Conservation (phyloP, 2,113 vertebrate genomes). For the Xenotilapia caudafasciata region DNA sequence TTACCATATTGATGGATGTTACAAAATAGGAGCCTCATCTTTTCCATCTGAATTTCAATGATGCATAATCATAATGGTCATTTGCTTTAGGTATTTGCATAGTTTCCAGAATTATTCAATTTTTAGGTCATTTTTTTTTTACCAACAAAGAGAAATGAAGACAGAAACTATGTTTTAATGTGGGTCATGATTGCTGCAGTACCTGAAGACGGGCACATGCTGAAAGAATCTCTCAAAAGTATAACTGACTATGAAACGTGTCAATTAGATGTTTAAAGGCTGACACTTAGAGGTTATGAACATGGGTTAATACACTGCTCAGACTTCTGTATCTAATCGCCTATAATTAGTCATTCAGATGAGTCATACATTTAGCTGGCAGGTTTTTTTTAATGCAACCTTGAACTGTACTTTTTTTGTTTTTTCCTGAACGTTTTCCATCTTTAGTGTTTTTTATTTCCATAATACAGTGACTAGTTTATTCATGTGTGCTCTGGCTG, state of each 20-base stretch:
- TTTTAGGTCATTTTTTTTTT: slow-evolving; percentile 60
- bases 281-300: neutral
- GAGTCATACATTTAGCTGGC: neutral
- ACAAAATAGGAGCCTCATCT: slow-evolving; percentile 67
- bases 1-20: slow-evolving; percentile 84
- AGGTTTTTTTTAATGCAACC: neutral
- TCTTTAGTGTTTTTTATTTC: neutral
- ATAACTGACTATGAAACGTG: neutral
- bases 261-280: neutral
- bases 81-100: slow-evolving; percentile 64
- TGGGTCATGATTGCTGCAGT: slow-evolving; percentile 6
- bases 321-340: neutral
- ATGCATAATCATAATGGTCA: slow-evolving; percentile 66
- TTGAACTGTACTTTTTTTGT: neutral
- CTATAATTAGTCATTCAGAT: neutral
- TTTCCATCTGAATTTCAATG: slow-evolving; percentile 67
- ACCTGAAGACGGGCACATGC: neutral
- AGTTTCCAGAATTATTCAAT: slow-evolving; percentile 50
- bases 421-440: neutral
- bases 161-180: slow-evolving; percentile 21
- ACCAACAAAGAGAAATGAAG: slow-evolving; percentile 33
- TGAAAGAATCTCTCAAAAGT: neutral
- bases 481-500: neutral
- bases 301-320: neutral
- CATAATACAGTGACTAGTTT: neutral